Conservation (phyloP, 2,113 vertebrate species). For the Willisornis vidua region DNA sequence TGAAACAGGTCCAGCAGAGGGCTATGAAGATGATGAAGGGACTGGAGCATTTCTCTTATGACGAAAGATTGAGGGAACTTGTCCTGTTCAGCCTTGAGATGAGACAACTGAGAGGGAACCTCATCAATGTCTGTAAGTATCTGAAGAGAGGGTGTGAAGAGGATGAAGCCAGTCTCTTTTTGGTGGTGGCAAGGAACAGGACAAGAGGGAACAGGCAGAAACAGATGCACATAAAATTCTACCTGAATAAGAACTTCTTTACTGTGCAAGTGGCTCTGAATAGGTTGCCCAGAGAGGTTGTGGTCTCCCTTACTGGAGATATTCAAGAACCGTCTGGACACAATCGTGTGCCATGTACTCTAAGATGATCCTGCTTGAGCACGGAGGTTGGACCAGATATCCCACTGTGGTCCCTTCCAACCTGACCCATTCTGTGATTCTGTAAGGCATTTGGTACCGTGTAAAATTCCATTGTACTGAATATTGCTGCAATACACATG, state of each 20-base stretch:
- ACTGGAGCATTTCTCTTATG: not conserved
- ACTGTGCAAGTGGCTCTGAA: not conserved
- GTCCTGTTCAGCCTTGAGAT: not conserved
- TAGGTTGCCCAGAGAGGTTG: fast-evolving
- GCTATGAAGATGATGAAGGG: not conserved
- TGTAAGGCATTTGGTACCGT: not conserved
- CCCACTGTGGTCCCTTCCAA: not conserved
- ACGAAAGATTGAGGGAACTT: not conserved
- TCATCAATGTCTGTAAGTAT: not conserved
- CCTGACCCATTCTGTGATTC: not conserved
- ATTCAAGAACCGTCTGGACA: not conserved
- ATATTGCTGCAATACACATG: not conserved
- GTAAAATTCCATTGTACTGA: not conserved
- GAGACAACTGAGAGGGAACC: not conserved
- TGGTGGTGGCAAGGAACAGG: not conserved
- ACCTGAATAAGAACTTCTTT: not conserved
- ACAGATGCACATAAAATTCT: not conserved
- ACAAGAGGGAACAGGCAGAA: not conserved
- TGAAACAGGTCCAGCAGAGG: not conserved
- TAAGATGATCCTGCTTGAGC: not conserved
- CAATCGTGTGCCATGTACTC: not conserved
- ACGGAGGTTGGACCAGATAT: not conserved
- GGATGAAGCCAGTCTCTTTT: not conserved
- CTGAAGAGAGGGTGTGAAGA: not conserved
- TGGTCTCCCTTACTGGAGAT: not conserved